Evolutionary conservation across 2,888 invertebrate species (phyloP), one percentile per base, ranked within the genome.

Genomic region (Adineta ricciae): DNA sequence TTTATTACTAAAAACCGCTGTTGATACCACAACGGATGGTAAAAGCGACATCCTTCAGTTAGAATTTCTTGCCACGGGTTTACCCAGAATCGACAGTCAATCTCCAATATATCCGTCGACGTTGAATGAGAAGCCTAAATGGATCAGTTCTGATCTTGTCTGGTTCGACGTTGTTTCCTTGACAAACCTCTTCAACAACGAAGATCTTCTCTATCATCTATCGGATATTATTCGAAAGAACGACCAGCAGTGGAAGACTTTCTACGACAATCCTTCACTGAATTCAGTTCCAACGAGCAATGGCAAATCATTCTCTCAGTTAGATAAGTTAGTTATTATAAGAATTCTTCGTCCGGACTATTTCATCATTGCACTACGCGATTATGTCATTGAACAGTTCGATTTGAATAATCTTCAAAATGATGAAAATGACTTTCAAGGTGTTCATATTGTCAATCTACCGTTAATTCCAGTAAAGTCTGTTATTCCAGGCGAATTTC

Each of bases 351-450:
- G 41, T 24, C 5, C 73, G 0, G 73, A 78, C 24, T 4, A 78
- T 78, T 41, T 41, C 1, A 38, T 78, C 3, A 24, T 24, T 21
- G 7, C 73, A 36, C 41, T 78, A 41, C 8, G 8, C 3, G 41
- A 78, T 24, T 78, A 78, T 78, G 73, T 41, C 41, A 41, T 78
- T 41, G 41, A 78, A 78, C 38, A 78, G 24, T 78, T 78, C 41
- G 41, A 78, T 78, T 78, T 78, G 24, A 78, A 41, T 41, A 41
- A 38, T 41, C 21, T 78, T 36, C 21, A 78, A 78, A 41, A 24
- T 1, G 11, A 24, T 41, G 41, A 78, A 38, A 11, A 11, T n/a
- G 21, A 41, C 9, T 41, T 41, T 24, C 21, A 78, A 78, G 36
- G 24, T 21, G 36, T 38, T 78, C 24, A 41, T 38, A 78, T 78